Percentiles rank a stretch among this genome's conserved stretches.
Evolutionary conservation across 2,113 vertebrate species (phyloP).

Genomic region (Clarias magur): DNA sequence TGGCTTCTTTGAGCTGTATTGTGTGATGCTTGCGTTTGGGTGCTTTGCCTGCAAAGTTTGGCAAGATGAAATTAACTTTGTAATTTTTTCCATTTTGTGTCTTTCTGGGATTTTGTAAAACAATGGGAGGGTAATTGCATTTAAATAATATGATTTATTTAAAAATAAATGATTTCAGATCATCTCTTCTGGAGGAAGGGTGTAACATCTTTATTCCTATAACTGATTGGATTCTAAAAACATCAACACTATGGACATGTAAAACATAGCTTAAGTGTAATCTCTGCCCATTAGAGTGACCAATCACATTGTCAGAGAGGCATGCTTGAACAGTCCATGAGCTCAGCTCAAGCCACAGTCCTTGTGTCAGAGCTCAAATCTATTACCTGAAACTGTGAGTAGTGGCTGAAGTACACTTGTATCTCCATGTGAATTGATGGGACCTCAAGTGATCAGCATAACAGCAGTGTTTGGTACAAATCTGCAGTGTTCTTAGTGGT

Average conservation of each 20-base stretch:
- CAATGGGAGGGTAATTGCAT: conserved; percentile 56
- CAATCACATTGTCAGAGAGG: not conserved
- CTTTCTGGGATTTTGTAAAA: not conserved
- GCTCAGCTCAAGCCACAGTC: conserved; percentile 66
- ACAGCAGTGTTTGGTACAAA: conserved; percentile 79
- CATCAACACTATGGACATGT: not conserved
- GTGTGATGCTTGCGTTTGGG: not conserved
- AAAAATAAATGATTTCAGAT: not conserved
- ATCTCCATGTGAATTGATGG: conserved; percentile 85
- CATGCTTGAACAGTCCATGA: conserved; percentile 47
- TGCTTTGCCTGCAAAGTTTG: not conserved
- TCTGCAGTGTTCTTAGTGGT: conserved; percentile 64
- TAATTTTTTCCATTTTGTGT: not conserved
- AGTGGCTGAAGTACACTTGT: conserved; percentile 83
- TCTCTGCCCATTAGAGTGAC: not conserved
- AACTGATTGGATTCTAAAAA: not conserved
- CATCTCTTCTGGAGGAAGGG: not conserved
- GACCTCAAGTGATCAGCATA: conserved; percentile 85
- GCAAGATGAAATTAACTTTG: not conserved
- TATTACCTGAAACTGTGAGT: conserved; percentile 70
- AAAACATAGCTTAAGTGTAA: not conserved
- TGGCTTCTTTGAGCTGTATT: not conserved
- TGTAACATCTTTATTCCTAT: not conserved
- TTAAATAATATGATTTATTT: not conserved
- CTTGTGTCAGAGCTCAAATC: conserved; percentile 80